These are phyloP conservation scores for Laticauda laticaudata DNA, from an alignment of 2,113 vertebrate genomes.

Conservation along the genomic window DNA sequence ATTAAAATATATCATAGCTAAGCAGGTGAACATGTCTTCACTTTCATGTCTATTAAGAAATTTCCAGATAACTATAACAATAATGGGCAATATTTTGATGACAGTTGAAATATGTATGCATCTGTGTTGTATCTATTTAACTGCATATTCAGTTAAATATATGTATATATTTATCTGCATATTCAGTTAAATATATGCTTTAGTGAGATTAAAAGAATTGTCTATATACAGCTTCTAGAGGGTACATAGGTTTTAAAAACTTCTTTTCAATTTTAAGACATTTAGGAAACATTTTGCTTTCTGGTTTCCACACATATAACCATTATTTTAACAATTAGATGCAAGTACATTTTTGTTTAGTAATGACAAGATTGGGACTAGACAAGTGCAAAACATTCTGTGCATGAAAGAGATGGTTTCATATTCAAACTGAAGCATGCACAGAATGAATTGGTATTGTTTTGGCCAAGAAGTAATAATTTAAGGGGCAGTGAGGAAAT, in stretches of 20 bases:
- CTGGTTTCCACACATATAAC: not conserved
- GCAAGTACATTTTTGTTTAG: not conserved
- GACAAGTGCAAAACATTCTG: not conserved
- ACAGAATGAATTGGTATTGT: not conserved
- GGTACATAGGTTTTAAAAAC: not conserved
- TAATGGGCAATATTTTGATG: slow-evolving; percentile 78
- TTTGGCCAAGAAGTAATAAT: not conserved
- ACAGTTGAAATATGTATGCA: slow-evolving; percentile 35
- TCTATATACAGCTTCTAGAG: not conserved
- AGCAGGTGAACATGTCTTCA: slow-evolving; percentile 73
- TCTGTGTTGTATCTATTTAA: not conserved
- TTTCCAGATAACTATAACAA: slow-evolving; percentile 70
- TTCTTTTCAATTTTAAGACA: not conserved
- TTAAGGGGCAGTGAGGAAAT: not conserved
- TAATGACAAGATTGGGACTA: not conserved
- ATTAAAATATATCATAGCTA: slow-evolving; percentile 78
- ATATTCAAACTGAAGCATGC: not conserved
- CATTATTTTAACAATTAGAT: not conserved
- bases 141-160: not conserved
- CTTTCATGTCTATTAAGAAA: slow-evolving; percentile 65
- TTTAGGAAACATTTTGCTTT: not conserved
- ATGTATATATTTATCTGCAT: not conserved
- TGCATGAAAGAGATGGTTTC: not conserved
- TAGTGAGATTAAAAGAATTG: slow-evolving; percentile 3
- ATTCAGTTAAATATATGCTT: not conserved